Conservation (phyloP, 2,797 vertebrate species). For the Falco naumanni region DNA sequence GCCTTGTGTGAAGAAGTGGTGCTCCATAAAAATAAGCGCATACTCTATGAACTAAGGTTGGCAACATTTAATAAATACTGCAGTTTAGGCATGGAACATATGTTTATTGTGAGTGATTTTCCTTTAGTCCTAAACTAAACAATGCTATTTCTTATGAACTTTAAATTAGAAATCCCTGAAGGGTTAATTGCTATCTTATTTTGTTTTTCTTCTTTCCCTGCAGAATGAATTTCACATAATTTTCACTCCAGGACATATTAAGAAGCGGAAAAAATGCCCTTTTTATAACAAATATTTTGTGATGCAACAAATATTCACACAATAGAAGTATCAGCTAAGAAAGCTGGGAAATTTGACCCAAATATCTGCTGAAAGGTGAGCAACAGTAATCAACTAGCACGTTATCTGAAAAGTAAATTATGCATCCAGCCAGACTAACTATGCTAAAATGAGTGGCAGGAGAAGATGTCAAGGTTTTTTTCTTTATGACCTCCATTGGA, state of each 20-base stretch:
- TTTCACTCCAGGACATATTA: background rate
- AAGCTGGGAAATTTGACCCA: background rate
- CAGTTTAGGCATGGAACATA: background rate
- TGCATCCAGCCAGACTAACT: background rate
- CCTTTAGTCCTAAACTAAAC: background rate
- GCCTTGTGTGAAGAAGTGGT: background rate
- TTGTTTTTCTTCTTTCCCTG: background rate
- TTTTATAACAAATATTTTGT: background rate
- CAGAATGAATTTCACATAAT: background rate
- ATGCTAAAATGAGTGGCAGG: constrained; percentile 49
- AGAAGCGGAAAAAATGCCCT: background rate
- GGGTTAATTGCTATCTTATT: background rate
- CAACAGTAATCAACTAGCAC: background rate
- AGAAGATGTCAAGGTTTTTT: constrained; percentile 52
- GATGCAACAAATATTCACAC: background rate
- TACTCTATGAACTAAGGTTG: background rate
- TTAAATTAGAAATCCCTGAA: background rate
- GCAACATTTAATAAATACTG: constrained; percentile 16
- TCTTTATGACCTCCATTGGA: constrained; percentile 31
- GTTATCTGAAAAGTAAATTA: constrained; percentile 37
- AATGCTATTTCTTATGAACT: background rate
- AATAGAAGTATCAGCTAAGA: background rate
- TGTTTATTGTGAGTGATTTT: background rate
- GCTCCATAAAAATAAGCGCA: background rate
- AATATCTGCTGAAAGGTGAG: background rate